Conservation (phyloP, 2,888 invertebrate genomes). For the Eumerus sabulonum region DNA sequence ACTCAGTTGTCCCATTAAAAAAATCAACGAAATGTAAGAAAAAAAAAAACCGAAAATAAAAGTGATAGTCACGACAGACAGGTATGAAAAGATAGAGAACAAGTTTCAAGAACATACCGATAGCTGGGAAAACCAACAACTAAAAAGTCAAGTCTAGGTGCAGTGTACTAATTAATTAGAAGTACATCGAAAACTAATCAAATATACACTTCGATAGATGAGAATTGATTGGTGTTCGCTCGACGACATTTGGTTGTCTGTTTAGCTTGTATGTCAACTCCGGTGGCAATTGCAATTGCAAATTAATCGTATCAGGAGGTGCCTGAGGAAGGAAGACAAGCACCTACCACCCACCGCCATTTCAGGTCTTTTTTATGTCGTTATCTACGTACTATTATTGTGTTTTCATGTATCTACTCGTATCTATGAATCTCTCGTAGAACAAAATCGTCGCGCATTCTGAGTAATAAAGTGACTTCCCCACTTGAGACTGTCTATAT, state of each 20-base stretch:
- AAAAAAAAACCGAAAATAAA: not conserved
- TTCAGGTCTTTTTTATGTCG: too few relatives aligned
- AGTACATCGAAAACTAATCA: slow-evolving; percentile 58
- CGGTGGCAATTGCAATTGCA: not conserved
- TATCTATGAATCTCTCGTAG: too few relatives aligned
- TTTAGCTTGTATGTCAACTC: not conserved
- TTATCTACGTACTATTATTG: too few relatives aligned
- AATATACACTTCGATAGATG: slow-evolving; percentile 51
- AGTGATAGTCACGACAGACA: slow-evolving; percentile 11
- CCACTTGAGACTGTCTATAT: slow-evolving; percentile 53
- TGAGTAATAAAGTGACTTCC: slow-evolving; percentile 34
- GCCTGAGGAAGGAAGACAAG: too few relatives aligned
- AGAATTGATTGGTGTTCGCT: slow-evolving; percentile 3
- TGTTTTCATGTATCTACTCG: slow-evolving; percentile 16
- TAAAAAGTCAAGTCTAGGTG: not conserved
- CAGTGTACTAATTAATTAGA: slow-evolving; percentile 53
- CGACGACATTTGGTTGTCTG: too few relatives aligned
- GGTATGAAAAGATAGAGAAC: slow-evolving; percentile 23
- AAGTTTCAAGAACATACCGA: slow-evolving; percentile 6
- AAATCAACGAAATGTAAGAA: too few relatives aligned
- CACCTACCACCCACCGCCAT: too few relatives aligned
- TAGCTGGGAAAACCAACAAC: not conserved
- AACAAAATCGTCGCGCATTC: slow-evolving; percentile 13
- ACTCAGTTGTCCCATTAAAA: too few relatives aligned
- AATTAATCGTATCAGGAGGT: too few relatives aligned